Evolutionary conservation across 1,140 invertebrate species (phyloP).

Genomic region (Phenacoccus solenopsis): DNA sequence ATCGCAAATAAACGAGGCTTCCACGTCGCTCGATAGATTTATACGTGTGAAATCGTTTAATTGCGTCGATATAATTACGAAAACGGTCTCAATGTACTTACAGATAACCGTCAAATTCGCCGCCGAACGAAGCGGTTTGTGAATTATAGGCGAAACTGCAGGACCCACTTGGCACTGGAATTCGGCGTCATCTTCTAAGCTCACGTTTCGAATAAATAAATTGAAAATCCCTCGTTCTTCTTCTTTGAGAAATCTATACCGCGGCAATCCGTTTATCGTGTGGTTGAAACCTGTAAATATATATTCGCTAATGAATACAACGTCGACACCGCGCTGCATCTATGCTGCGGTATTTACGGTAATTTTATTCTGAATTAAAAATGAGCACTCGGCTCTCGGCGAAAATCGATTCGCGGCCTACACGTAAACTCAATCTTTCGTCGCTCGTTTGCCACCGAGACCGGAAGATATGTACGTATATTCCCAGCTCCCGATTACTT

Average conservation of each 20-base stretch:
- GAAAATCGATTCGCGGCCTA: too few relatives aligned
- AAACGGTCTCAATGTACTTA: slow-evolving; percentile 43
- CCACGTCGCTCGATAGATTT: background rate
- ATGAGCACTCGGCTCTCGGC: too few relatives aligned
- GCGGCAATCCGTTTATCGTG: slow-evolving; percentile 68
- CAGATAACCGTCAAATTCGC: slow-evolving; percentile 72
- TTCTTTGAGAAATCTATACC: slow-evolving; percentile 73
- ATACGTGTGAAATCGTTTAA: background rate
- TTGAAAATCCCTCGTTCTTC: slow-evolving; percentile 68
- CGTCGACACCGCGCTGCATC: too few relatives aligned
- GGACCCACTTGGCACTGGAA: slow-evolving; percentile 90
- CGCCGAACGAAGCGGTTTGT: slow-evolving; percentile 70
- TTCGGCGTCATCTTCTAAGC: slow-evolving; percentile 74
- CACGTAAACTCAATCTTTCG: too few relatives aligned
- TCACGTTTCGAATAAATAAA: slow-evolving; percentile 67
- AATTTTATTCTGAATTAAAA: too few relatives aligned
- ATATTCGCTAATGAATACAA: background rate
- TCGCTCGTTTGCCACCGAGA: too few relatives aligned
- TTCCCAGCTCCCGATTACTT: too few relatives aligned
- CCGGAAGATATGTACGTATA: too few relatives aligned
- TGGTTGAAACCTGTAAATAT: slow-evolving; percentile 54
- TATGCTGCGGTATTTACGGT: too few relatives aligned
- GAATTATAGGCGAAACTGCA: slow-evolving; percentile 39
- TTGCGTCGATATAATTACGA: background rate
- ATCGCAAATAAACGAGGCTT: background rate